Conservation (phyloP, 2,888 invertebrate genomes). For the Cosmia pyralina region DNA sequence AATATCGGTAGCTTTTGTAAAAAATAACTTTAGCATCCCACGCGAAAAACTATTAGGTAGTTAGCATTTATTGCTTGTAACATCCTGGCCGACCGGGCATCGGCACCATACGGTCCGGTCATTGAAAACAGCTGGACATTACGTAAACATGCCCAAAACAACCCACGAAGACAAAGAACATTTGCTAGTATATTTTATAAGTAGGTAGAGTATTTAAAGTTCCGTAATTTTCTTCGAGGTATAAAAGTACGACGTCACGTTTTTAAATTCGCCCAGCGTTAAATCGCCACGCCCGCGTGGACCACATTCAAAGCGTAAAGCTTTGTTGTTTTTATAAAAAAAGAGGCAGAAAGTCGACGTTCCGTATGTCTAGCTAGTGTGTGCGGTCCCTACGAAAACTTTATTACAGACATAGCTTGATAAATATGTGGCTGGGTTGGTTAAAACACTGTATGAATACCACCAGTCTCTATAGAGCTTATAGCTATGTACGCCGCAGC, state of each 20-base stretch:
- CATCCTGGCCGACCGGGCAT: slow-evolving; percentile 31
- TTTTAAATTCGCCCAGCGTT: slow-evolving; percentile 60
- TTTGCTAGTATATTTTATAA: slow-evolving; percentile 44
- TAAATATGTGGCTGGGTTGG: slow-evolving; percentile 56
- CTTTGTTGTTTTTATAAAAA: slow-evolving; percentile 64
- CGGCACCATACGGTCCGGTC: slow-evolving; percentile 44
- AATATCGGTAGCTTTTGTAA: slow-evolving; percentile 34
- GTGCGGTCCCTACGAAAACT: slow-evolving; percentile 62
- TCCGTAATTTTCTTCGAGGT: slow-evolving; percentile 43
- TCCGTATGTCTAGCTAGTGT: slow-evolving; percentile 60
- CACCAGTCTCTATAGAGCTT: slow-evolving; percentile 30
- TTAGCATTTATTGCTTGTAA: slow-evolving; percentile 64
- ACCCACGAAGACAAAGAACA: slow-evolving; percentile 40
- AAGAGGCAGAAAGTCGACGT: slow-evolving; percentile 61
- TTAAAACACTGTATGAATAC: slow-evolving; percentile 59
- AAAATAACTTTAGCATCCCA: slow-evolving; percentile 24
- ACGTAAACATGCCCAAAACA: slow-evolving; percentile 42
- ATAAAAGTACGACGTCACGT: slow-evolving; percentile 52
- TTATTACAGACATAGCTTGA: slow-evolving; percentile 63
- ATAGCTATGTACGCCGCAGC: slow-evolving; percentile 41
- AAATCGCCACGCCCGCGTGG: slow-evolving; percentile 61
- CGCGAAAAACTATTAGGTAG: slow-evolving; percentile 47
- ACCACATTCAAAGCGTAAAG: slow-evolving; percentile 62
- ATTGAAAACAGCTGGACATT: slow-evolving; percentile 37
- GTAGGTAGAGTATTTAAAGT: slow-evolving; percentile 40